These are phyloP conservation scores for Serilophus lunatus DNA, from an alignment of 2,113 vertebrate genomes.

Conservation along the genomic window DNA sequence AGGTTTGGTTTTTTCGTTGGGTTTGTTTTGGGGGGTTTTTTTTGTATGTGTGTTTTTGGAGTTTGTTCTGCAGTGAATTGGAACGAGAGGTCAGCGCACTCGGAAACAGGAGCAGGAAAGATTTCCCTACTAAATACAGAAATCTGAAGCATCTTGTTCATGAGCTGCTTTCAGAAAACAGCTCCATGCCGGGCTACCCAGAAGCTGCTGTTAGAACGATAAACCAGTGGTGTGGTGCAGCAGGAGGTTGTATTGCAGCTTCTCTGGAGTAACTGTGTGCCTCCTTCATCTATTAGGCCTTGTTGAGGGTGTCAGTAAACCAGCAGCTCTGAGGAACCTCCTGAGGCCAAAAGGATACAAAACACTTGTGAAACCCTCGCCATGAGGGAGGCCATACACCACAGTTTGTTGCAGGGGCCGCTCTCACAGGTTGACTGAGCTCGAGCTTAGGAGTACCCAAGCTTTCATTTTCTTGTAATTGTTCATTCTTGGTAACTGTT, in stretches of 20 bases:
- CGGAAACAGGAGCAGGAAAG: not conserved
- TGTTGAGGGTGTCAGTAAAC: not conserved
- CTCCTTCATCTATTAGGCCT: not conserved
- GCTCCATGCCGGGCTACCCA: fast-evolving
- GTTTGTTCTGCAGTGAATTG: not conserved
- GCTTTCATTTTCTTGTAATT: not conserved
- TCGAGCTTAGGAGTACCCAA: not conserved
- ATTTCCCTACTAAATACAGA: not conserved
- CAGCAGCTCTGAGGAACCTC: not conserved
- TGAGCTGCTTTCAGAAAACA: not conserved
- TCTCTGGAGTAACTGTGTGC: not conserved
- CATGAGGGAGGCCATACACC: too few relatives aligned
- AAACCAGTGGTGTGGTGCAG: not conserved
- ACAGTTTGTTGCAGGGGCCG: too few relatives aligned
- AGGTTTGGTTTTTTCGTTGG: not conserved
- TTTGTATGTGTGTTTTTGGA: too few relatives aligned
- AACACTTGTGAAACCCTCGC: not conserved
- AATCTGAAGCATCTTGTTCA: not conserved
- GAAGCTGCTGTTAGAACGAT: not conserved
- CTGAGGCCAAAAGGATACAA: not conserved
- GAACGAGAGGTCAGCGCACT: not conserved
- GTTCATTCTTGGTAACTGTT: not conserved
- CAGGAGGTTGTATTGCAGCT: not conserved
- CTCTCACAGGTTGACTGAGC: not conserved
- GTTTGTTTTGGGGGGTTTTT: too few relatives aligned